Base-by-base conservation (phyloP, 2,113 vertebrate species). In the Coturnix japonica region DNA sequence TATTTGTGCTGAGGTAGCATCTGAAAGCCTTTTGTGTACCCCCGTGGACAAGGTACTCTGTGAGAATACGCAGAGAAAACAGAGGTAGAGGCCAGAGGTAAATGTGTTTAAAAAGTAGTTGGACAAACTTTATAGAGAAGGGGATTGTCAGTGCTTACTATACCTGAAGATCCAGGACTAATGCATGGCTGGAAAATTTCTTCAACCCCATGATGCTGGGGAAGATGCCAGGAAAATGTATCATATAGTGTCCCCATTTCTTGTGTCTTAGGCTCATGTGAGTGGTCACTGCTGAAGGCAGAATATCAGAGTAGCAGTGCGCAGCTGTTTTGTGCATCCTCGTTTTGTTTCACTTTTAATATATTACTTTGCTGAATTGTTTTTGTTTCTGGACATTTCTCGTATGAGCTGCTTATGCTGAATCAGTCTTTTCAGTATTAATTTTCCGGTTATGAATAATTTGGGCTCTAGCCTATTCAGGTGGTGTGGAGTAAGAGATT, bases 371-470 rank as follows among this genome's bases (percentile, higher is more conserved):
- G 10, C 31, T 70, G 56, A 30, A 23, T 54, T 43, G 31, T 33
- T 84, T 73, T 80, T 89, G 35, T 77, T 91, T 82, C 71, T 87
- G 19, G 75, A 33, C 74, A 84, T 21, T 30, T 71, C 75, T 89
- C 56, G 31, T 89, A 66, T 80, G 81, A 69, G 86, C 76, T 54
- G 59, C 73, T 76, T 85, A 54, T 85, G 90, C 84, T 87, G 90
- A 91, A n/a, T 91, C 59, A 63, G 30, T 95, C 56, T 93, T 94
- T 85, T 59, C 61, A 60, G 61, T 70, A 84, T 85, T 93, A 96
- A 93, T 97, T 96, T 89, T 88, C 81, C 75, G 56, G 72, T 81
- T 97, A 95, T 96, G 95, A 97, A 95, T 96, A 96, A 90, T 91
- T 90, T 46, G 20, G 25, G 73, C 65, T 90, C 81, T 91, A 91